Base-by-base conservation (phyloP, 2,888 invertebrate species). In the Carabus problematicus region DNA sequence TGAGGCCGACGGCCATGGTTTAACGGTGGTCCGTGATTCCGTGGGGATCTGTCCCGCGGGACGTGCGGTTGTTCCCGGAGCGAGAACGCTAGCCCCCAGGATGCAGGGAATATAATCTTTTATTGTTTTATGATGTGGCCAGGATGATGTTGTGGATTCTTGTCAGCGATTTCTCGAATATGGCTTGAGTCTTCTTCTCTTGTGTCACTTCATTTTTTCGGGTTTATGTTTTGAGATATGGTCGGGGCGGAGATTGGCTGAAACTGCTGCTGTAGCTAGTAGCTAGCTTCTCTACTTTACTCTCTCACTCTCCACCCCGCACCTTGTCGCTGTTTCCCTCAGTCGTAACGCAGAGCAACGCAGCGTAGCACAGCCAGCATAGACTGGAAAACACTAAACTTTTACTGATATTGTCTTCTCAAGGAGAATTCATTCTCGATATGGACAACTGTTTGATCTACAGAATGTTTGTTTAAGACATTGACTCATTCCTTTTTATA, bases 221-320 rank as follows among this genome's bases (percentile, higher is more conserved):
- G 60, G 43, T 60, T 60, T 60, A 60, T 60, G 60, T 60, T 60
- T 42, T 60, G 60, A 60, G 60, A 60, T 60, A 60, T 60, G 60
- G 45, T 45, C 18, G 8, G 45, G 29, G 29, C 29, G 29, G 29
- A 29, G 29, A 29, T 29, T 29, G 29, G 29, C 29, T 29, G 29
- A 29, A 29, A 29, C 29, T 29, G 29, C 29, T 29, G 29, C 29
- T 29, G 29, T 29, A 29, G 29, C 29, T 29, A 29, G 29, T 29
- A 29, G 29, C n/a, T 29, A 29, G 29, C 29, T 29, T 29, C 29
- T 29, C 29, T 29, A 29, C 29, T 29, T 29, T 29, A 29, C 29
- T 29, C 29, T 29, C 29, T 29, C 29, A 29, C 29, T 29, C 29
- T 6, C 29, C 29, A 29, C 29, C 6, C 29, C 29, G 29, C 29